Evolutionary conservation across 2,113 vertebrate genomes (phyloP), one percentile per base, ranked within the genome.

Genomic region (Crocuta crocuta): DNA sequence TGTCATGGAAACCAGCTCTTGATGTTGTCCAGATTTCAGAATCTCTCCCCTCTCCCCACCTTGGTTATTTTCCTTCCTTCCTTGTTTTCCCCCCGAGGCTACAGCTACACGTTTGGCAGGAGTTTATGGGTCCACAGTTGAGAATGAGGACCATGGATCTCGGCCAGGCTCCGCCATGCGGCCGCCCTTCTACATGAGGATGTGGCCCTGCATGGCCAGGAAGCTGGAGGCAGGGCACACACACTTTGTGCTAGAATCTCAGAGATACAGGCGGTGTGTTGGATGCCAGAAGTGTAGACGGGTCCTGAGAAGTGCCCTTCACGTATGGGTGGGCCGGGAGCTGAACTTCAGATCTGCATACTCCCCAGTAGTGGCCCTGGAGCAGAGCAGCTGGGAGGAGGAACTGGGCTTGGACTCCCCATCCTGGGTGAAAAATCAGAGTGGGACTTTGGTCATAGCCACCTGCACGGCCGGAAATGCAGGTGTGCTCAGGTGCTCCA

Each of bases 1-100:
- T 99, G 98, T 98, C 98, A 98, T 98, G 98, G 99, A 98, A 99
- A 99, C 99, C 95, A 82, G 95, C 98, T 98, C 98, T 98, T 98
- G 98, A 98, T 98, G 98, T 98, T 98, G 98, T 98, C 99, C 98
- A 98, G 98, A 98, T 98, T 98, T 99, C 97, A 97, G 98, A 98
- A 98, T 98, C 89, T 86, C 96, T 96, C 82, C 79, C 10, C 65
- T 91, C 73, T 90, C 96, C 74, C 43, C 11, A 0, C 43, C 85
- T 98, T 21, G 24, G 43, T 90, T 97, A 87, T 98, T 96, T 96
- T 70, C 63, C 80, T 96, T 82, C 65, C 87, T 93, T 96, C 97
- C 93, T 97, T 91, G 78, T 90, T 82, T 83, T 66, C 66, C 9
- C 74, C 93, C 80, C 28, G 71, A 94, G 96, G 96, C 90, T 95